Percentiles rank a stretch among this genome's conserved stretches.
Evolutionary conservation across 2,888 invertebrate species (phyloP).

Genomic region (Diplolepis rosae): DNA sequence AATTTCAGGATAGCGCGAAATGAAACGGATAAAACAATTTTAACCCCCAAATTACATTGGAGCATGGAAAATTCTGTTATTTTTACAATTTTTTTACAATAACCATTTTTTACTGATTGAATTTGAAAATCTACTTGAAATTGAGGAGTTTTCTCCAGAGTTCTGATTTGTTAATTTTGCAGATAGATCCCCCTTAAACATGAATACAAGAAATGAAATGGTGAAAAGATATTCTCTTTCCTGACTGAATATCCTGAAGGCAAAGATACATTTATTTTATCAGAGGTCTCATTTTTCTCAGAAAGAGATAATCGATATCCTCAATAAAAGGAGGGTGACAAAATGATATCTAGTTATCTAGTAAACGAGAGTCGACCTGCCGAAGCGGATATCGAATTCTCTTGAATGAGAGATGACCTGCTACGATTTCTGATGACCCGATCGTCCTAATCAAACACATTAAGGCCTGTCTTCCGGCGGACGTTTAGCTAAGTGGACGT

Average conservation of each 20-base stretch:
- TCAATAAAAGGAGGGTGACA: conserved; percentile 23
- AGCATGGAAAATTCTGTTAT: too few relatives aligned
- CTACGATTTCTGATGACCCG: conserved; percentile 48
- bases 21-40: too few relatives aligned
- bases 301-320: conserved; percentile 25
- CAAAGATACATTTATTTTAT: background rate
- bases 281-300: conserved; percentile 23
- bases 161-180: too few relatives aligned
- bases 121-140: too few relatives aligned
- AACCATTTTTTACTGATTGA: too few relatives aligned
- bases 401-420: conserved; percentile 50
- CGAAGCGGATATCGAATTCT: conserved; percentile 63
- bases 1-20: too few relatives aligned
- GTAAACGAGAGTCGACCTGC: conserved; percentile 31
- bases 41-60: too few relatives aligned
- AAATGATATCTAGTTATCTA: conserved; percentile 7
- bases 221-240: background rate
- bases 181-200: too few relatives aligned
- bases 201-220: too few relatives aligned
- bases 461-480: conserved; percentile 69
- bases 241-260: background rate
- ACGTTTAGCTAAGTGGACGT: conserved; percentile 60
- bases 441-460: conserved; percentile 72
- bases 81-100: too few relatives aligned
- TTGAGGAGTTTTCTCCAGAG: too few relatives aligned